Percentiles rank a stretch among this genome's conserved stretches.
These are phyloP conservation scores for Myotis davidii DNA, from an alignment of 2,113 vertebrate species.

Conservation along the genomic window DNA sequence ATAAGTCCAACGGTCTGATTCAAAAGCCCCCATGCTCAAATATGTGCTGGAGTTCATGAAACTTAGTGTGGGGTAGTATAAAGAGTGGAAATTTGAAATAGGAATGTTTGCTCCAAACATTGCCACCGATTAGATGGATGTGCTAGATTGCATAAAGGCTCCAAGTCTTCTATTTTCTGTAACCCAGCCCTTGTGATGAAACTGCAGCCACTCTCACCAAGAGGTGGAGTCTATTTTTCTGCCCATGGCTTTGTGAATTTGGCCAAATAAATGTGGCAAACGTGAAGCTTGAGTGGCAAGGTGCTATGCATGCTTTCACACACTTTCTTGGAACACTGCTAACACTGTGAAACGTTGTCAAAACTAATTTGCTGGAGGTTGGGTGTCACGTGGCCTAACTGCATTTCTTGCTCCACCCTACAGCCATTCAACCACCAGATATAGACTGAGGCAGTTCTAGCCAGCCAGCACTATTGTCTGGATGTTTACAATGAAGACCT, in stretches of 20 bases:
- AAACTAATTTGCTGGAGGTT: background rate
- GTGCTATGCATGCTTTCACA: background rate
- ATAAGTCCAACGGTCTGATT: background rate
- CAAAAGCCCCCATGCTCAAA: background rate
- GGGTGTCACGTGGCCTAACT: background rate
- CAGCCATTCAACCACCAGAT: background rate
- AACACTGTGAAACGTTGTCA: background rate
- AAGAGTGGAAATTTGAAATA: slow-evolving; percentile 15
- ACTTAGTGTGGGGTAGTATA: background rate
- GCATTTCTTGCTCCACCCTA: background rate
- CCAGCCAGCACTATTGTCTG: background rate
- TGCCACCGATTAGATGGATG: background rate
- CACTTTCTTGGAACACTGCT: background rate
- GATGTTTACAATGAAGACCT: background rate
- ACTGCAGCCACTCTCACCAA: background rate
- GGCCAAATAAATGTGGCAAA: background rate
- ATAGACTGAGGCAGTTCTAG: background rate
- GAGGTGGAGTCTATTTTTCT: background rate
- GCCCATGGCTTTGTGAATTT: background rate
- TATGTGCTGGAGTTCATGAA: background rate
- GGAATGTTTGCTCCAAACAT: background rate
- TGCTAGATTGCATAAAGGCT: background rate
- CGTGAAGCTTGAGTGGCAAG: background rate
- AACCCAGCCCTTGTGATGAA: background rate
- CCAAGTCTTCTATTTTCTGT: background rate